These are phyloP conservation scores for Stenopsyche tienmushanensis DNA, from an alignment of 1,140 invertebrate genomes.

Conservation along the genomic window DNA sequence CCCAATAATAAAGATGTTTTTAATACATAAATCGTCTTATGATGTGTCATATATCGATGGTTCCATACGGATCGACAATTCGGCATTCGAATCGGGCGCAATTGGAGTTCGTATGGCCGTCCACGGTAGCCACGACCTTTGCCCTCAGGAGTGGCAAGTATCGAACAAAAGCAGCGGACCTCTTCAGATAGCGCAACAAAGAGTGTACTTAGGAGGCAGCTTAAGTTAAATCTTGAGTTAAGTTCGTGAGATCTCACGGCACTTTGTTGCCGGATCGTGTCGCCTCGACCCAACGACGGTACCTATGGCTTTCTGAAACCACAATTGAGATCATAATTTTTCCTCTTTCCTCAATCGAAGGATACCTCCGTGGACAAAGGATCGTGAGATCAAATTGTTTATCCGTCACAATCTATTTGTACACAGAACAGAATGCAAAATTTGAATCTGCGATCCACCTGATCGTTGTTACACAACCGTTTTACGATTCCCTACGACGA, in stretches of 20 bases:
- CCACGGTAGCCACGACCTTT: slow-evolving; percentile 10
- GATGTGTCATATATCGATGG: too few species aligned
- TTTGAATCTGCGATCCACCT: not conserved
- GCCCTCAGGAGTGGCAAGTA: slow-evolving; percentile 1
- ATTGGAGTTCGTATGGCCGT: not conserved
- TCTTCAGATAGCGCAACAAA: too few species aligned
- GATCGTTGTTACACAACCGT: not conserved
- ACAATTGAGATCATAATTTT: slow-evolving; percentile 16
- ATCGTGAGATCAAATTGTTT: not conserved
- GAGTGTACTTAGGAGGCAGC: not conserved
- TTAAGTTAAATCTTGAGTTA: not conserved
- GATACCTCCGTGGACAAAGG: not conserved
- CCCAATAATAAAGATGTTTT: too few species aligned
- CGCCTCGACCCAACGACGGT: not conserved
- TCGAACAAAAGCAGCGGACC: too few species aligned
- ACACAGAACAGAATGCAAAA: not conserved
- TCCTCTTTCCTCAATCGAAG: not conserved
- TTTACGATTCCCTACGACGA: not conserved
- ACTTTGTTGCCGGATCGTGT: slow-evolving; percentile 16
- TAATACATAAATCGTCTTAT: too few species aligned
- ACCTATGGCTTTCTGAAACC: not conserved
- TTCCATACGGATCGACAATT: not conserved
- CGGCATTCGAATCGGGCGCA: not conserved
- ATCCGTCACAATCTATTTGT: not conserved
- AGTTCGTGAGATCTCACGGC: slow-evolving; percentile 26